Evolutionary conservation across 2,113 vertebrate species (phyloP).

Genomic region (Cranoglanis bouderius): DNA sequence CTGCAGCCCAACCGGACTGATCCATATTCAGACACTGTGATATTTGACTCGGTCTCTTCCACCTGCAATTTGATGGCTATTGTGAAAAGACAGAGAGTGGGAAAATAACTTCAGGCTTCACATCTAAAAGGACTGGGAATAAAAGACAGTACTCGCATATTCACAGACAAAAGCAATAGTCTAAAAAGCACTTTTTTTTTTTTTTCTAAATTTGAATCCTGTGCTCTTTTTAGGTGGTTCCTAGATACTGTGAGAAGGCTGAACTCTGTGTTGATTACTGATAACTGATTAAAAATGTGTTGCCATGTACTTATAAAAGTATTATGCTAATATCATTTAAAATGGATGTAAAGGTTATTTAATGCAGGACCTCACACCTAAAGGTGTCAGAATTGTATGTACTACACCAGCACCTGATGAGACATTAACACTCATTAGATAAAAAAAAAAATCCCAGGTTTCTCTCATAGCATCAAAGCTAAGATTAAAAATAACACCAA

Average conservation of each 20-base stretch:
- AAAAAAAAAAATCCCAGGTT: neutral
- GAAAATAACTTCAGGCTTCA: slow-evolving; percentile 14
- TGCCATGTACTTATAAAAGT: neutral
- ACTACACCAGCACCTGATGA: neutral
- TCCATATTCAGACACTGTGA: slow-evolving; percentile 81
- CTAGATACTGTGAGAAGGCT: neutral
- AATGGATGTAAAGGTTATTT: neutral
- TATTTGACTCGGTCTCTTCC: slow-evolving; percentile 82
- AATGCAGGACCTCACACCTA: neutral
- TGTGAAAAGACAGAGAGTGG: slow-evolving; percentile 34
- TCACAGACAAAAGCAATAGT: neutral
- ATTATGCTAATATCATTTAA: neutral
- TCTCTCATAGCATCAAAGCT: slow-evolving; percentile 23
- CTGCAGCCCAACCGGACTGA: slow-evolving; percentile 87
- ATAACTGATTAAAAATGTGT: slow-evolving; percentile 12
- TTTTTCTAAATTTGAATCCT: neutral
- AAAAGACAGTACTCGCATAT: neutral
- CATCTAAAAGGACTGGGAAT: neutral
- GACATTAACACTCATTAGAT: slow-evolving; percentile 29
- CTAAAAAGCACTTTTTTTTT: neutral
- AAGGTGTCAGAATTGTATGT: neutral
- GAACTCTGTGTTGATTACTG: neutral
- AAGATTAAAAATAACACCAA: slow-evolving; percentile 41
- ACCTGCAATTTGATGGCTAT: slow-evolving; percentile 87
- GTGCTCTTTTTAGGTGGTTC: neutral